A percentile compares a stretch with the other conserved stretches of the same genome.
Evolutionary conservation across 2,113 vertebrate species (phyloP).

Genomic region (Macrotis lagotis): DNA sequence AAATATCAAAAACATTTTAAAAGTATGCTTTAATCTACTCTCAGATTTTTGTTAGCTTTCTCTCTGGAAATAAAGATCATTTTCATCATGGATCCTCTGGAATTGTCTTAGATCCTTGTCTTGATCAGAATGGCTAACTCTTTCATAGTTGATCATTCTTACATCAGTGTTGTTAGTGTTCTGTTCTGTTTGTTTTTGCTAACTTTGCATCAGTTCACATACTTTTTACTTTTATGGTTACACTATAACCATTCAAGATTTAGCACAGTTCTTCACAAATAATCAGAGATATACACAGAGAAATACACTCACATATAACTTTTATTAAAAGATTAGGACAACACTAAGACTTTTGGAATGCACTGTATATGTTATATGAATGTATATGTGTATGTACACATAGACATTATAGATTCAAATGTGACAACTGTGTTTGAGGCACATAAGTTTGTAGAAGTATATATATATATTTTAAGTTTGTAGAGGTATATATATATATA

Average conservation of each 20-base stretch:
- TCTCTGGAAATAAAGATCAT: neutral
- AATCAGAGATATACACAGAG: neutral
- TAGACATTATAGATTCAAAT: no score
- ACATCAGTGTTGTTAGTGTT: neutral
- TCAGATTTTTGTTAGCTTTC: neutral
- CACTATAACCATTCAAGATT: neutral
- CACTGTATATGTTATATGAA: no score
- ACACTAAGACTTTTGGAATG: no score
- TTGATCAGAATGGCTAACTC: neutral
- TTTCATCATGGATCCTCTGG: neutral
- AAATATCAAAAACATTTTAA: neutral
- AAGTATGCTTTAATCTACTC: neutral
- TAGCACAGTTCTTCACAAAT: neutral
- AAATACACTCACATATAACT: no score
- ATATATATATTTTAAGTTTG: no score
- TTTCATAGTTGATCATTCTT: neutral
- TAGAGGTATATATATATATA: no score
- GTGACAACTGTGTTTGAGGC: no score
- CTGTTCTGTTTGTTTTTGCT: neutral
- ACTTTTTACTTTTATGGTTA: neutral
- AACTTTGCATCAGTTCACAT: neutral
- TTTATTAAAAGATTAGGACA: no score
- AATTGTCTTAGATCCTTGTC: neutral
- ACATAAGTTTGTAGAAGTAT: no score
- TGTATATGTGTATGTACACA: no score